Conservation (phyloP, 2,113 vertebrate species). For the Brachyhypopomus occidentalis region DNA sequence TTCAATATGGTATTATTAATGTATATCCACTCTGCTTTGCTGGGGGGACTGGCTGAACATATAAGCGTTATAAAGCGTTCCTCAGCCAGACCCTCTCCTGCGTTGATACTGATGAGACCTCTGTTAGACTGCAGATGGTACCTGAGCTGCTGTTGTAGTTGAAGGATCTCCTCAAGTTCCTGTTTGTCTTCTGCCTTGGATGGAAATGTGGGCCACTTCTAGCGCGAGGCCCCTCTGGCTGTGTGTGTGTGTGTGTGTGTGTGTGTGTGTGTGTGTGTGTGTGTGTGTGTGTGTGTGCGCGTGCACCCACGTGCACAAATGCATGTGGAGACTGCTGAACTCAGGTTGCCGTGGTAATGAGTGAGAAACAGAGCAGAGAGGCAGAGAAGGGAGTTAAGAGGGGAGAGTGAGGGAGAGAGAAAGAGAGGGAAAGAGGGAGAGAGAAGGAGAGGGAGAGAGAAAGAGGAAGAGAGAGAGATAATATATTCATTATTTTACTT, state of each 20-base stretch:
- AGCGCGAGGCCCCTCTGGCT: slow-evolving; percentile 27
- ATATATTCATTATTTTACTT: too few species aligned
- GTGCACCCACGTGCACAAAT: slow-evolving; percentile 45
- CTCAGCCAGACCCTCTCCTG: not conserved
- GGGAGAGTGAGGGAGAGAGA: slow-evolving; percentile 13
- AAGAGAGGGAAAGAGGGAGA: slow-evolving; percentile 21
- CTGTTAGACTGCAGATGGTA: not conserved
- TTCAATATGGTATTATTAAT: not conserved
- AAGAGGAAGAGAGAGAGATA: slow-evolving; percentile 29
- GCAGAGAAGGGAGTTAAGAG: too few species aligned
- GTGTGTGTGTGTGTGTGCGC: slow-evolving; percentile 51
- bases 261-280: not conserved
- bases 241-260: slow-evolving; percentile 50
- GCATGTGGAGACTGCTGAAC: slow-evolving; percentile 43
- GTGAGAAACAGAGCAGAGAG: slow-evolving; percentile 50
- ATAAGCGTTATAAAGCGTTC: not conserved
- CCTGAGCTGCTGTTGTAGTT: slow-evolving; percentile 27
- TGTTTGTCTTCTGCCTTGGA: slow-evolving; percentile 29
- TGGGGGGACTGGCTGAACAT: not conserved
- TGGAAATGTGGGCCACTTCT: slow-evolving; percentile 46
- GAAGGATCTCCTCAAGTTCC: not conserved
- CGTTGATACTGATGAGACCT: not conserved
- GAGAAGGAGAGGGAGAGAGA: slow-evolving; percentile 31
- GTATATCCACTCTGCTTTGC: not conserved
- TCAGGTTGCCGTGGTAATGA: slow-evolving; percentile 62